A percentile compares a stretch with the other conserved stretches of the same genome.
Conservation (phyloP, 2,113 vertebrate species). For the Percina caprodes region DNA sequence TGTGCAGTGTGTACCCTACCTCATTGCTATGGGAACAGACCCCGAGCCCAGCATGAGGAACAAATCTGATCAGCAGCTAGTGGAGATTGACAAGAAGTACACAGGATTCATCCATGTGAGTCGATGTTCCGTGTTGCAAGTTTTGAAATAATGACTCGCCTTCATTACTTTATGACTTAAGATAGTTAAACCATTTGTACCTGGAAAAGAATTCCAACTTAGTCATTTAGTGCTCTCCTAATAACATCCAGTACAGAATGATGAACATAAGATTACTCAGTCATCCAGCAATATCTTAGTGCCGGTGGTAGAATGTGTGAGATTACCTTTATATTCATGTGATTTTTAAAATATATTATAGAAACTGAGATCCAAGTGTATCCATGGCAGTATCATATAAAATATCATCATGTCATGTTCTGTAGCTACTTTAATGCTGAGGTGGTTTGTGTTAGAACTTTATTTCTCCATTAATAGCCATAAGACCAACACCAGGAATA, state of each 20-base stretch:
- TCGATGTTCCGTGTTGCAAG: conserved; percentile 39
- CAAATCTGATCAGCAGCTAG: conserved; percentile 96
- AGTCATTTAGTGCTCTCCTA: background rate
- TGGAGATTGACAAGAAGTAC: conserved; percentile 99
- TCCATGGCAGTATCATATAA: background rate
- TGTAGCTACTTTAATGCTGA: background rate
- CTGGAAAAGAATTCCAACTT: background rate
- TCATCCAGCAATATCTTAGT: background rate
- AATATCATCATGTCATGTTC: background rate
- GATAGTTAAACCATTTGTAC: background rate
- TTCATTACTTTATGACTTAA: background rate
- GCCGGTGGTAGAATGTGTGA: background rate
- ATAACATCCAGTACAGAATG: background rate
- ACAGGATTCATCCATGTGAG: conserved; percentile 99
- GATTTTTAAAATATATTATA: background rate
- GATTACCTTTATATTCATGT: background rate
- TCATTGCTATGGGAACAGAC: conserved; percentile 99
- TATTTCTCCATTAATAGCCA: background rate
- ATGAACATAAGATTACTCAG: background rate
- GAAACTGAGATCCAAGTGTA: too few relatives aligned
- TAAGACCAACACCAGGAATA: background rate
- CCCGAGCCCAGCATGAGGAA: conserved; percentile 98
- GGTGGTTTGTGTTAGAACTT: background rate
- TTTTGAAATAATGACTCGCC: background rate
- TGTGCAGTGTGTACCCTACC: conserved; percentile 96